Base-by-base conservation (phyloP, 1,140 invertebrate genomes). In the Eurosta solidaginis region DNA sequence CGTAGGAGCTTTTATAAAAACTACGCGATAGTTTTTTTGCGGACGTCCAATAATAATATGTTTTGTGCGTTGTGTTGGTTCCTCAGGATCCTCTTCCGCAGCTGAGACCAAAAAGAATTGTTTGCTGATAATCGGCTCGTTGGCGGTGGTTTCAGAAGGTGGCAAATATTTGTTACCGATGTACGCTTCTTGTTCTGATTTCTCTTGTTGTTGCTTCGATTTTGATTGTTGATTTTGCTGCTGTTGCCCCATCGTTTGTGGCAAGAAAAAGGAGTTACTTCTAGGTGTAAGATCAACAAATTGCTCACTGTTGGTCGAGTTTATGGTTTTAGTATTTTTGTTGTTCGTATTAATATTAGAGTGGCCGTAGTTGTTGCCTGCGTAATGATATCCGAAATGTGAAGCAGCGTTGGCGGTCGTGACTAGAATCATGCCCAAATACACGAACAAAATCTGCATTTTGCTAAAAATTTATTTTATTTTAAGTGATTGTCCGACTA, bases 11-110 rank as follows among this genome's bases (percentile, higher is more conserved):
- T 94, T 94, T 85, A 95, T 95, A 90, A 95, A 95, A 82, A 96
- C 94, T 80, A 95, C 95, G 83, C 94, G 94, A 90, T 95, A 95
- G 86, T 95, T 93, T 80, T 94, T 93, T 83, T 93, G 92, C 49
- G 93, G 88, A 10, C 90, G 89, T 10, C 80, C 77, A 40, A 80
- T 77, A 14, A 78, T 40, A 17, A 79, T 49, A 73, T 79, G 77
- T 17, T 80, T 80, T 3, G 63, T 68, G 33, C 73, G 49, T 44
- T 33, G 17, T 17, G 76, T 52, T 76, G 78, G 59, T 14, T 78
- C 49, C 14, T 45, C 50, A 1, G 59, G 40, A n/a, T n/a, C n/a
- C 7, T 81, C 80, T 14, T 78, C 74, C 2, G 80, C 79, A n/a
- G 80, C 80, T 2, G 79, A 76, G 27, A 78, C 77, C 9, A 78